These are phyloP conservation scores for Lithodes maja DNA, from an alignment of 2,888 invertebrate species.

Conservation along the genomic window DNA sequence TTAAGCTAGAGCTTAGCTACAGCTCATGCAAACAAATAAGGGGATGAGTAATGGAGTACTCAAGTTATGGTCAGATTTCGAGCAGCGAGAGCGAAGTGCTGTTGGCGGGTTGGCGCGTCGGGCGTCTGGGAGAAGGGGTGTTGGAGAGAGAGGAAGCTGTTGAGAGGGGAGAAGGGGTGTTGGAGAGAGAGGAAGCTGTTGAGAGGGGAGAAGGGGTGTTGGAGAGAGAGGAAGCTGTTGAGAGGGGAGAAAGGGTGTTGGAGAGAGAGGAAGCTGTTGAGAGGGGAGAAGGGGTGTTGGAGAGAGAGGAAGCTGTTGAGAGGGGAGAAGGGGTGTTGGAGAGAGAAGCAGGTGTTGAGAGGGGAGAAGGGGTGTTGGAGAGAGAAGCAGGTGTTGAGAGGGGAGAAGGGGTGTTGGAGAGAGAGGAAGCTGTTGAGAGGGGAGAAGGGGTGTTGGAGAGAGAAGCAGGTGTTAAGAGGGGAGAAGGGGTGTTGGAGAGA, in stretches of 20 bases:
- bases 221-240: too few species aligned
- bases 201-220: too few species aligned
- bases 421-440: not conserved
- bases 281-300: not conserved
- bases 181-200: not conserved
- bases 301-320: too few species aligned
- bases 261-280: not conserved
- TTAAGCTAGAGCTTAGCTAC: too few species aligned
- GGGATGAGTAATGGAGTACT: too few species aligned
- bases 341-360: not conserved
- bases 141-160: too few species aligned
- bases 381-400: not conserved
- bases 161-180: not conserved
- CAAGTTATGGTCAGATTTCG: too few species aligned
- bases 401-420: not conserved
- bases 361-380: not conserved
- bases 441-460: not conserved
- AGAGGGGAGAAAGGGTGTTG: too few species aligned
- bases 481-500: not conserved
- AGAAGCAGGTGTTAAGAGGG: not conserved
- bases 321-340: constrained; percentile 1
- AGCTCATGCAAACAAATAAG: too few species aligned
- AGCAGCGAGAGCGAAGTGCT: too few species aligned
- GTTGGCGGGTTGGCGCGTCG: too few species aligned
- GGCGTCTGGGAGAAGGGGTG: too few species aligned